These are phyloP conservation scores for Actenoides lindsayi DNA, from an alignment of 2,113 vertebrate species.

Conservation along the genomic window DNA sequence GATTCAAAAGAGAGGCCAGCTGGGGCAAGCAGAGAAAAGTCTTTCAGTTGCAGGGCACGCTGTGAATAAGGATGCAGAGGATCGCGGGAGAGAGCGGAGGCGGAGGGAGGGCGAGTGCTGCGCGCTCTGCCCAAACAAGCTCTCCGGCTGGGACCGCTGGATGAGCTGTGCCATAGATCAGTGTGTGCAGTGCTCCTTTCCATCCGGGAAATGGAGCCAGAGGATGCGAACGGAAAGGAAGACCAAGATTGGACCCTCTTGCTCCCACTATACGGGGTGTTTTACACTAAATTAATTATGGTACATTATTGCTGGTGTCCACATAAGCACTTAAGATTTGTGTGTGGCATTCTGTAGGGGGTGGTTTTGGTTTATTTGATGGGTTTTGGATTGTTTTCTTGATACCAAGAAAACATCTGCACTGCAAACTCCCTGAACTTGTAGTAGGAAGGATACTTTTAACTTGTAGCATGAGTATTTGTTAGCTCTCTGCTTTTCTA, in stretches of 20 bases:
- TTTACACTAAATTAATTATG: not conserved
- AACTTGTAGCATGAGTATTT: not conserved
- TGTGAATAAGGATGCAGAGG: not conserved
- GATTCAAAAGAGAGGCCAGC: not conserved
- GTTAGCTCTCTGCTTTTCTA: not conserved
- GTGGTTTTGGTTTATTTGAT: not conserved
- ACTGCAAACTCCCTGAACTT: not conserved
- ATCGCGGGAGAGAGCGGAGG: accelerated
- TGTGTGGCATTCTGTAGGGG: not conserved
- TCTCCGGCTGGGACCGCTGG: not conserved
- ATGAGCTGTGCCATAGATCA: not conserved
- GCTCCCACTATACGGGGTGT: not conserved
- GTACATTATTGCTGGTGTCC: accelerated
- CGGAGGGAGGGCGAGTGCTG: not conserved
- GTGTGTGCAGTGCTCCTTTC: accelerated
- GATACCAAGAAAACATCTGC: not conserved
- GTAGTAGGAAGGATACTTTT: not conserved
- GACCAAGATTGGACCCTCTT: accelerated
- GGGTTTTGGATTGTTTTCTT: not conserved
- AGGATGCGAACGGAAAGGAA: not conserved
- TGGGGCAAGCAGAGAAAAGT: not conserved
- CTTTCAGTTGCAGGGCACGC: not conserved
- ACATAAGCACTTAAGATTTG: not conserved
- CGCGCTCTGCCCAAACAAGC: accelerated
- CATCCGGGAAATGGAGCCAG: not conserved